Conservation (phyloP, 2,888 invertebrate genomes). For the Fragum fragum region DNA sequence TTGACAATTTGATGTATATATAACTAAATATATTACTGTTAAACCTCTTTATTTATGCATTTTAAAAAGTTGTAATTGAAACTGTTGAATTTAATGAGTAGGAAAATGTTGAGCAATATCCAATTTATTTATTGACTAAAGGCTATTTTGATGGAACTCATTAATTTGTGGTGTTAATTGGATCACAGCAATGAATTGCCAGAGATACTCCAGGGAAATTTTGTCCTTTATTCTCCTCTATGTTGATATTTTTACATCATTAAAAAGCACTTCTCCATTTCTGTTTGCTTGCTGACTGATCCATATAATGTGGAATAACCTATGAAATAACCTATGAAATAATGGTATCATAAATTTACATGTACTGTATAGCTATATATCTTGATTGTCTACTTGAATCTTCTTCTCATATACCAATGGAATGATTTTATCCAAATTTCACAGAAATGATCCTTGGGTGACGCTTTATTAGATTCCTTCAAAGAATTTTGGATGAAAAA, state of each 20-base stretch:
- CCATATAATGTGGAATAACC: not conserved
- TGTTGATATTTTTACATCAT: not conserved
- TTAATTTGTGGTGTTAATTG: constrained; percentile 24
- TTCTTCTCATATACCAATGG: too few species aligned
- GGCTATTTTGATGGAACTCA: constrained; percentile 18
- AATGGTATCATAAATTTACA: not conserved
- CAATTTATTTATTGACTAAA: constrained; percentile 12
- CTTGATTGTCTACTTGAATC: too few species aligned
- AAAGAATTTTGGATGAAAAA: too few species aligned
- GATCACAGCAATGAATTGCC: constrained; percentile 18
- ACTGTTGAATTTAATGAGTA: not conserved
- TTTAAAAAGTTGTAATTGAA: too few species aligned
- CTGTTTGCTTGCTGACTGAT: not conserved
- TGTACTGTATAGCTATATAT: too few species aligned
- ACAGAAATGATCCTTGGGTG: too few species aligned
- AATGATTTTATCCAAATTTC: too few species aligned
- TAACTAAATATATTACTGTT: too few species aligned
- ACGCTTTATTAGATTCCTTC: too few species aligned
- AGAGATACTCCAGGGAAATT: constrained; percentile 4
- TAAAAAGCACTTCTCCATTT: not conserved
- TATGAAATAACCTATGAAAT: not conserved
- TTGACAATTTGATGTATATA: too few species aligned
- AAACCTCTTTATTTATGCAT: too few species aligned
- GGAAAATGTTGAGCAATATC: constrained; percentile 8
- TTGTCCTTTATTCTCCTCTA: not conserved